Percentiles rank a stretch among this genome's conserved stretches.
These are phyloP conservation scores for Tragelaphus imberbis DNA, from an alignment of 2,113 vertebrate species.

Conservation along the genomic window DNA sequence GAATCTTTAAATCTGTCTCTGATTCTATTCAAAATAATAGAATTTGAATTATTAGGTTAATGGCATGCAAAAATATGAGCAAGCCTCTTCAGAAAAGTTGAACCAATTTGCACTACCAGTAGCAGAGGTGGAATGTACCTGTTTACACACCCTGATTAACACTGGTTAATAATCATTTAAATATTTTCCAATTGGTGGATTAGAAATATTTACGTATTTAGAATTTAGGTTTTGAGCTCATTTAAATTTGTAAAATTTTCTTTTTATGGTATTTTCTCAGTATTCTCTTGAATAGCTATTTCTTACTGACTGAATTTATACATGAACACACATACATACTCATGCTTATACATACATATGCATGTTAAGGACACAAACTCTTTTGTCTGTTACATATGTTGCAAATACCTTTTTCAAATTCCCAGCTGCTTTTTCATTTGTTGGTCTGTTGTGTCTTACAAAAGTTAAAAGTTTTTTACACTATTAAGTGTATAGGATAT, in stretches of 20 bases:
- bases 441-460: not conserved
- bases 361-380: not conserved
- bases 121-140: not conserved
- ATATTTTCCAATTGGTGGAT: not conserved
- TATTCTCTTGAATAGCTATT: not conserved
- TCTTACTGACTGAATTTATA: not conserved
- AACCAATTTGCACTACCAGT: not conserved
- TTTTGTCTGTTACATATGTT: not conserved
- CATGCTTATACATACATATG: not conserved
- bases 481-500: not conserved
- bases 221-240: not conserved
- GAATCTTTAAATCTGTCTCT: not conserved
- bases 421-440: not conserved
- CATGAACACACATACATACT: not conserved
- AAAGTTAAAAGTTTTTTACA: not conserved
- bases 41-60: not conserved
- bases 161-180: not conserved
- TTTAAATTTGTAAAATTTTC: not conserved
- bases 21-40: not conserved
- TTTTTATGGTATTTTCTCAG: not conserved
- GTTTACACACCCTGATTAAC: not conserved
- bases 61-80: not conserved
- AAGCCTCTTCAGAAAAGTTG: not conserved
- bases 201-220: not conserved
- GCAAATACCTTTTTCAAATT: not conserved